Percentiles rank a stretch among this genome's conserved stretches.
phyloP scores from a whole-genome alignment of 2,797 vertebrate genomes.

The Stomatorhinus walkeri region DNA sequence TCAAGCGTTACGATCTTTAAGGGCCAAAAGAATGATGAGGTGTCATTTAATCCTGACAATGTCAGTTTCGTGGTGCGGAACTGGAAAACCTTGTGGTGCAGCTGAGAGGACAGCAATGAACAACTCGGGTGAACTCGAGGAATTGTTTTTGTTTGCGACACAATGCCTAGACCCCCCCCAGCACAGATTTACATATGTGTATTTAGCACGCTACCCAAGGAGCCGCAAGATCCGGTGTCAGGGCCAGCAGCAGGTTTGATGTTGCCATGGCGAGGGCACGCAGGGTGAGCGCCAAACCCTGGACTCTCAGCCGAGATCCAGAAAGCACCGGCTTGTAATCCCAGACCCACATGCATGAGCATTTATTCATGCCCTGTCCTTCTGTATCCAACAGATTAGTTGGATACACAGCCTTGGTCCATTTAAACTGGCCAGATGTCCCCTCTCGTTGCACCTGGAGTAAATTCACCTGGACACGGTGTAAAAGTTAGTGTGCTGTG shows the following conservation, averaged over 20 bases:
- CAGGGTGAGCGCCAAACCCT: background rate
- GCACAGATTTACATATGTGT: background rate
- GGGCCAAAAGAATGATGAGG: background rate
- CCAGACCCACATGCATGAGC: background rate
- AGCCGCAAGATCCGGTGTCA: background rate
- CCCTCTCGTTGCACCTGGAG: background rate
- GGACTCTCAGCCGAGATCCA: background rate
- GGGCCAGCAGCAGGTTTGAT: background rate
- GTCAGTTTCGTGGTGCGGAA: background rate
- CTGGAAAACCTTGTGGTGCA: background rate
- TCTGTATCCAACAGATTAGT: background rate
- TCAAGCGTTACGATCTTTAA: background rate
- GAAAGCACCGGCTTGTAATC: background rate
- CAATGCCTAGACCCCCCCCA: background rate
- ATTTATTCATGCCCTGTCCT: background rate
- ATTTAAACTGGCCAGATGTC: background rate
- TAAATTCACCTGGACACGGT: background rate
- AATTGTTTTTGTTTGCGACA: background rate
- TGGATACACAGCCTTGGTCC: background rate
- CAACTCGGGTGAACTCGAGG: background rate
- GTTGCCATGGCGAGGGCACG: background rate
- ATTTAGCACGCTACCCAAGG: background rate
- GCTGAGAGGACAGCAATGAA: background rate
- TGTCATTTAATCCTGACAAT: slow-evolving; percentile 14
- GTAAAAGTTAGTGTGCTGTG: background rate